Base-by-base conservation (phyloP, 2,797 vertebrate genomes). In the Clamator glandarius region DNA sequence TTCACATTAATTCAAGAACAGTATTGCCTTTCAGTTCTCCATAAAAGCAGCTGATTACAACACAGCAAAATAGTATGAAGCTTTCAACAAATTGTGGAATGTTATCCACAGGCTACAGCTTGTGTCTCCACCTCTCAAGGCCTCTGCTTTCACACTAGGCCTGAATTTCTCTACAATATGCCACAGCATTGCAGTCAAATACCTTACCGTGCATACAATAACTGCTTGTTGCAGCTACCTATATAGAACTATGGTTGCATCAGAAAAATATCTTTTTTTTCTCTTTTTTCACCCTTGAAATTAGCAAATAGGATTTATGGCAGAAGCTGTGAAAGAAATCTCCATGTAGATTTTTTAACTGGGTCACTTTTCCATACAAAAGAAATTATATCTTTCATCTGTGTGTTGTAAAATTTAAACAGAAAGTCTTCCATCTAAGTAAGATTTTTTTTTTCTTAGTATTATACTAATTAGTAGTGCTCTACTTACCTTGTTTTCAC, bases 401-500 rank as follows among this genome's bases (percentile, higher is more conserved):
- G 64, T 73, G 6, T 76, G 6, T 7, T 42, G 11, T 74, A 79
- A 69, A 57, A 87, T 74, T 84, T 55, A 55, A 86, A 86, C 17
- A 48, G 77, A 73, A 82, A 12, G 12, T 54, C 9, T 90, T 81
- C 39, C 55, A 50, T 36, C 6, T 58, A 79, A 58, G 66, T 73
- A 85, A 88, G 70, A 66, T 29, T 72, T 83, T 72, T 83, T 44
- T 89, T 52, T 88, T 78, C 13, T 61, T 90, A 86, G 76, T 84
- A 28, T 76, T 79, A 25, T 62, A 85, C 59, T 96, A 93, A 96
- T 95, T 96, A 95, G 69, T 61, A 86, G 62, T 91, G 92, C 39
- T 96, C 85, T 95, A 93, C 72, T 97, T 96, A 94, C 54, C 58
- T 85, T 84, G 8, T 76, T 93, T 95, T 39, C 50, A 87, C 46